Percentiles rank a stretch among this genome's conserved stretches.
Evolutionary conservation across 1,140 invertebrate genomes (phyloP).

Genomic region (Brachionus manjavacas): DNA sequence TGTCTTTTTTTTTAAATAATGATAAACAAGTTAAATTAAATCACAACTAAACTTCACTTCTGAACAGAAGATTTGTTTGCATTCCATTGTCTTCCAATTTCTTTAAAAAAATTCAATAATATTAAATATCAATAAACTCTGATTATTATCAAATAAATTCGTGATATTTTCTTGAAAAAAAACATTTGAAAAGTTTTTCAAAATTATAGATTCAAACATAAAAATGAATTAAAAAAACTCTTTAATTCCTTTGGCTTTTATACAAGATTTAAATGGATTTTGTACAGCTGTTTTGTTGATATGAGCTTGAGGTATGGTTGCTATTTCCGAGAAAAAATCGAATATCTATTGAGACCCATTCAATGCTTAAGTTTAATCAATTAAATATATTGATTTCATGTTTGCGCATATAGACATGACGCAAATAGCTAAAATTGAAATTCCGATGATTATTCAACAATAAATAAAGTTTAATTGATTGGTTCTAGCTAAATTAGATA

Average conservation of each 20-base stretch:
- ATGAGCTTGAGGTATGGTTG: background rate
- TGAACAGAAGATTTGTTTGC: too few relatives aligned
- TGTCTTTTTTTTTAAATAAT: too few relatives aligned
- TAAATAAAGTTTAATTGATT: background rate
- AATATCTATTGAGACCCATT: background rate
- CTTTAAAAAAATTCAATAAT: too few relatives aligned
- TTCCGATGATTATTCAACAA: background rate
- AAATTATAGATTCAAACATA: too few relatives aligned
- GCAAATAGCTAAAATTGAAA: background rate
- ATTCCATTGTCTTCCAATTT: too few relatives aligned
- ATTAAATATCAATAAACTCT: too few relatives aligned
- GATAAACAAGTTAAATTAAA: too few relatives aligned
- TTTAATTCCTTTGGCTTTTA: background rate
- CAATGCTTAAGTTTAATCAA: background rate
- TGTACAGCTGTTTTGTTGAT: background rate
- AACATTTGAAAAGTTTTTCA: too few relatives aligned
- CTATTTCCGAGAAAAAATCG: background rate
- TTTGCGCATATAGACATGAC: background rate
- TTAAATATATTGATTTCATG: background rate
- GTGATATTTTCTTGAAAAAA: too few relatives aligned
- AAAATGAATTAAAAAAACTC: too few relatives aligned
- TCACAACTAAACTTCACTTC: too few relatives aligned
- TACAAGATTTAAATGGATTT: background rate
- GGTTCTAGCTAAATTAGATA: background rate
- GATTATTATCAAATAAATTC: too few relatives aligned